Evolutionary conservation across 2,888 invertebrate species (phyloP), one percentile per base, ranked within the genome.

Genomic region (Melangyna quadrimaculata): DNA sequence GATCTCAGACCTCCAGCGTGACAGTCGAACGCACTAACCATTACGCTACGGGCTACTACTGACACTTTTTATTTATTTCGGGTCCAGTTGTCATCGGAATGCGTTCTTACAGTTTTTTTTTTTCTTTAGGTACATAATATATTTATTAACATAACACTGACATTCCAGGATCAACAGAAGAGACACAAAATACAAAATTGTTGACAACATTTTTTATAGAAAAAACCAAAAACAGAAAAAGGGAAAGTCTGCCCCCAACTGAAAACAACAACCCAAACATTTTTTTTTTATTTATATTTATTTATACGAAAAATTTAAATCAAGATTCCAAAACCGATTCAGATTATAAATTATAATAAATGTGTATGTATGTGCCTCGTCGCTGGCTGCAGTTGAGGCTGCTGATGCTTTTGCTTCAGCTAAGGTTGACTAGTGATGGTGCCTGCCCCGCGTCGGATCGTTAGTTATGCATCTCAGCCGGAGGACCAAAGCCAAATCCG

Each of bases 331-430:
- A 86, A 81, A 81, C 57, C 86, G 81, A 86, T 70, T 78, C 81
- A 81, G 81, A 86, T 86, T 86, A 86, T 86, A 86, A 86, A 81
- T 86, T 86, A 86, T 86, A 81, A 81, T 86, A n/a, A n/a, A 77
- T 73, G 17, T 55, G 53, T 17, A 43, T 48, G 67, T 51, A 48
- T 48, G 59, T 80, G 69, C 72, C 65, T 48, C 43, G 63, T 19
- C 24, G 70, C 35, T 22, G 35, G 35, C 35, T 59, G 14, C 51
- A 67, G 65, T 32, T n/a, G n/a, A n/a, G n/a, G n/a, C n/a, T 19
- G 51, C 43, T 51, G 24, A 29, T 61, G 61, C 17, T 53, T 22
- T 32, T 27, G 51, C 22, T 70, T 55, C 63, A 51, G n/a, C 35
- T 51, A 29, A 51, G 53, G 65, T 32, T 45, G 35, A 7, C 14